A percentile compares a stretch with the other conserved stretches of the same genome.
Evolutionary conservation across 2,113 vertebrate genomes (phyloP).

Genomic region (Mesocricetus auratus): DNA sequence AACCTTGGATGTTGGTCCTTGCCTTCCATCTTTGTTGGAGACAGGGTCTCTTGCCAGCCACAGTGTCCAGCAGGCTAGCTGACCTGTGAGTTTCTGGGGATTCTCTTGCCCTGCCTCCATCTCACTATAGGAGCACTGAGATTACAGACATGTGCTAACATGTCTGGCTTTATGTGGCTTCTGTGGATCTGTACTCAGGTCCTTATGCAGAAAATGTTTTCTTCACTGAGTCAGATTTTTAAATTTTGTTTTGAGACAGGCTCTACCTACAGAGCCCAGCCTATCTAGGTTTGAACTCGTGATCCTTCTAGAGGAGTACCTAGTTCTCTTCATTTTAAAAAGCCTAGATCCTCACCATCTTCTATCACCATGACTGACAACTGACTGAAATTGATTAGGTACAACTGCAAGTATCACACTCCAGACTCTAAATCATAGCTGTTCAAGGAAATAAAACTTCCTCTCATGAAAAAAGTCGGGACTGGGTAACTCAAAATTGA

Average conservation of each 20-base stretch:
- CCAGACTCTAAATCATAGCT: neutral
- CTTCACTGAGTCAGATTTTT: neutral
- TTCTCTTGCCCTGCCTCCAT: neutral
- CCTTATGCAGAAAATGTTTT: neutral
- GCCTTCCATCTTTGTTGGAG: neutral
- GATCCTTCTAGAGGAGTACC: neutral
- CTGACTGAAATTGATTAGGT: neutral
- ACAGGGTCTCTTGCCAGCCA: neutral
- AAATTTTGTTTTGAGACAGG: neutral
- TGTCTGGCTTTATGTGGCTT: neutral
- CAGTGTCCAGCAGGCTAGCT: too few relatives aligned
- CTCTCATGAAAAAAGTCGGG: neutral
- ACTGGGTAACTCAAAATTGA: neutral
- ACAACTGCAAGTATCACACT: neutral
- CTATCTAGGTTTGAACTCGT: neutral
- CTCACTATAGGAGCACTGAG: neutral
- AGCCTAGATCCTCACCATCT: neutral
- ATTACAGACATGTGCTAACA: neutral
- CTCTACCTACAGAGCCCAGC: neutral
- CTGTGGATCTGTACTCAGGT: neutral
- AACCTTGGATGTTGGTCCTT: neutral
- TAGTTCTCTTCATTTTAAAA: neutral
- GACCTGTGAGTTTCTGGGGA: neutral
- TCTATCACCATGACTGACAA: neutral
- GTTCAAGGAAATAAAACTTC: slow-evolving; percentile 17